These are phyloP conservation scores for Muntiacus reevesi DNA, from an alignment of 2,113 vertebrate species.

Conservation along the genomic window DNA sequence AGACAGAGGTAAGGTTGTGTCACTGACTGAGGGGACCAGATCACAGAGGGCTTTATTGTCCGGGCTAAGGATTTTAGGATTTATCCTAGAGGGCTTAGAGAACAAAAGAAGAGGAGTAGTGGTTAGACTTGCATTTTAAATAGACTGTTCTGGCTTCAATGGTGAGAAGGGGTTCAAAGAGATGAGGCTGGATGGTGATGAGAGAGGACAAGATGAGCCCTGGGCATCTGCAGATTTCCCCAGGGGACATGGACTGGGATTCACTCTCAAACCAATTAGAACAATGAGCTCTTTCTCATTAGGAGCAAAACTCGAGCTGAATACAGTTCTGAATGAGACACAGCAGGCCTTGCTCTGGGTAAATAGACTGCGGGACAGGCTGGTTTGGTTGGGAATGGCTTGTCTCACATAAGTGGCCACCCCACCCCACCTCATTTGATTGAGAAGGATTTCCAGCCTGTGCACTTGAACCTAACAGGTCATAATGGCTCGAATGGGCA, in stretches of 20 bases:
- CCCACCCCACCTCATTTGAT: not conserved
- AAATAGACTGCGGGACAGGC: not conserved
- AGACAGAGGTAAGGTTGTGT: not conserved
- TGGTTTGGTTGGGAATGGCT: not conserved
- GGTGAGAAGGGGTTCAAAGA: not conserved
- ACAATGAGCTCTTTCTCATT: conserved; percentile 38
- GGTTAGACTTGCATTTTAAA: not conserved
- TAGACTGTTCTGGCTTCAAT: not conserved
- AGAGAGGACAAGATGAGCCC: conserved; percentile 28
- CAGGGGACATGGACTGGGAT: not conserved
- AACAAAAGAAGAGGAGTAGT: not conserved
- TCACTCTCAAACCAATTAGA: conserved; percentile 25
- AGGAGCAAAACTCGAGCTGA: not conserved
- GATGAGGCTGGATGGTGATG: not conserved
- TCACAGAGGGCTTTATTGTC: not conserved
- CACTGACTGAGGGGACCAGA: not conserved
- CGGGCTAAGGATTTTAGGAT: not conserved
- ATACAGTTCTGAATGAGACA: not conserved
- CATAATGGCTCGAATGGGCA: not conserved
- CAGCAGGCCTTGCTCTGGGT: not conserved
- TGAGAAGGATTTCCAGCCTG: not conserved
- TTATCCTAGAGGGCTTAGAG: not conserved
- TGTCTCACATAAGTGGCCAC: not conserved
- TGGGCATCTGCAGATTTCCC: conserved; percentile 29
- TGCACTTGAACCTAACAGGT: not conserved